These are phyloP conservation scores for Cerceris ruficornis DNA, from an alignment of 2,888 invertebrate genomes.

Conservation along the genomic window DNA sequence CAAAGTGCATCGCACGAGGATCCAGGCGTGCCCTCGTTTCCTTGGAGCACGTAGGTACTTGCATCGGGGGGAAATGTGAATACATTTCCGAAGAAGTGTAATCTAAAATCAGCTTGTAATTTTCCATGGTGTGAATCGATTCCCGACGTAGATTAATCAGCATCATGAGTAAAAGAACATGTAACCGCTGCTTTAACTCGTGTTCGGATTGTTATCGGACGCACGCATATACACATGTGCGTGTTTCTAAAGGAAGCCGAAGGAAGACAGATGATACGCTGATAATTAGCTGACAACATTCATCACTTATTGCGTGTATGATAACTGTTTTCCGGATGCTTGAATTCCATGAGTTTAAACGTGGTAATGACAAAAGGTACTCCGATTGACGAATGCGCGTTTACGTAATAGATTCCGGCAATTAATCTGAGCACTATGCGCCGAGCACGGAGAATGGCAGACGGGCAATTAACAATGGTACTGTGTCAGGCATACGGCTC, in stretches of 20 bases:
- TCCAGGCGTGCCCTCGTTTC: no score
- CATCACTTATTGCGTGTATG: background rate
- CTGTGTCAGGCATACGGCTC: constrained; percentile 37
- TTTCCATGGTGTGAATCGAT: background rate
- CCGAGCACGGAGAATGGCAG: constrained; percentile 48
- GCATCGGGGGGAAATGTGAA: no score
- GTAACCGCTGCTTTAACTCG: background rate
- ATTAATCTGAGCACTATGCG: constrained; percentile 59
- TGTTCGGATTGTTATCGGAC: background rate
- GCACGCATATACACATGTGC: background rate
- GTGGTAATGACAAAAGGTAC: constrained; percentile 40
- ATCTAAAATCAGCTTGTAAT: background rate
- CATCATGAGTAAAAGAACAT: background rate
- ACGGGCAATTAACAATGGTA: constrained; percentile 57
- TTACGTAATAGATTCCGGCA: constrained; percentile 60
- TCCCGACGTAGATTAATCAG: background rate
- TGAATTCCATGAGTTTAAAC: constrained; percentile 20
- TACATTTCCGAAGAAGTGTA: no score
- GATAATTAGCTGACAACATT: background rate
- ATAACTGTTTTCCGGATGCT: constrained; percentile 29
- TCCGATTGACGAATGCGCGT: constrained; percentile 43
- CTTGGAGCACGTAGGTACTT: no score
- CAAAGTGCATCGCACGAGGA: no score
- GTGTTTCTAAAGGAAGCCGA: background rate
- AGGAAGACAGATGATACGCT: background rate